A percentile compares a stretch with the other conserved stretches of the same genome.
Conservation (phyloP, 1,140 invertebrate species). For the Nephila pilipes region DNA sequence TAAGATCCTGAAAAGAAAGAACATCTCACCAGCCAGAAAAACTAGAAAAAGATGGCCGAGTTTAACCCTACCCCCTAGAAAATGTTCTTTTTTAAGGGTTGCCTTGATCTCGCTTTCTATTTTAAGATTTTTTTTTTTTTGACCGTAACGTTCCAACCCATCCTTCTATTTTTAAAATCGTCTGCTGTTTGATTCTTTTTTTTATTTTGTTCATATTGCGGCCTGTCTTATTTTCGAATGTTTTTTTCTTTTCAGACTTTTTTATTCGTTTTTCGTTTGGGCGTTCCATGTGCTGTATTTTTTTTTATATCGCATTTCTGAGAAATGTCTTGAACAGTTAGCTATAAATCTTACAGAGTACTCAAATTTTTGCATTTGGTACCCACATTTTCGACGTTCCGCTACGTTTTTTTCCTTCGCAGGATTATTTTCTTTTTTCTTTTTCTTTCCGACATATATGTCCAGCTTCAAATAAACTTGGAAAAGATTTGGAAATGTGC, state of each 20-base stretch:
- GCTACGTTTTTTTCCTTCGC: not conserved
- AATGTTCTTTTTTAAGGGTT: conserved; percentile 52
- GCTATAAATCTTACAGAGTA: conserved; percentile 35
- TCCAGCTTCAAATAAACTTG: not conserved
- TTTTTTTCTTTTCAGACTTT: not conserved
- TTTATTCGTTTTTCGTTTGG: conserved; percentile 15
- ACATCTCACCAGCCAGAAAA: not conserved
- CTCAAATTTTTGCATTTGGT: conserved; percentile 59
- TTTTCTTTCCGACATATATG: not conserved
- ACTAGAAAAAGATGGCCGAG: not conserved
- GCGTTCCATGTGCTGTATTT: conserved; percentile 17
- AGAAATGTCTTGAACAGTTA: not conserved
- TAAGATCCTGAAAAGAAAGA: not conserved
- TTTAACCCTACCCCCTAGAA: conserved; percentile 43
- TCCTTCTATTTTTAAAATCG: conserved; percentile 61
- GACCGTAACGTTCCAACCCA: not conserved
- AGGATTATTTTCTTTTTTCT: not conserved
- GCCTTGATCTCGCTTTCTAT: not conserved
- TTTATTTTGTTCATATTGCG: not conserved
- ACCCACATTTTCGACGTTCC: conserved; percentile 35
- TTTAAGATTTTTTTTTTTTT: not conserved
- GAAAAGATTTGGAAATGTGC: not conserved
- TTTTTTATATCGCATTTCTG: not conserved
- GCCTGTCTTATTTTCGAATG: conserved; percentile 7
- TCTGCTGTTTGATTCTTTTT: conserved; percentile 36